These are phyloP conservation scores for Pachycephala philippinensis DNA, from an alignment of 2,113 vertebrate genomes.

Conservation along the genomic window DNA sequence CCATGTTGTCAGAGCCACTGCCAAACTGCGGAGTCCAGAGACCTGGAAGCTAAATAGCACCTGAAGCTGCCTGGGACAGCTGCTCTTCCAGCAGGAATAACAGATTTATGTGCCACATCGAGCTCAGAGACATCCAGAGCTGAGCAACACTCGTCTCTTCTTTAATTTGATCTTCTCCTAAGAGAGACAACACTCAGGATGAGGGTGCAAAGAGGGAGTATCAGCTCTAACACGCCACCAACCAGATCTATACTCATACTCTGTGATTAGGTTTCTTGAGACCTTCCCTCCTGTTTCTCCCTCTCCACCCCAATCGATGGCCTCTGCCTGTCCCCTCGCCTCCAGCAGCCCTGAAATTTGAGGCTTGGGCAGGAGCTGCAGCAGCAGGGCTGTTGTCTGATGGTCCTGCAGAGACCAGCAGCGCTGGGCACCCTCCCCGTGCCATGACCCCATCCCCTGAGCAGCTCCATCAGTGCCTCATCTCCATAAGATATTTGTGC, in stretches of 20 bases:
- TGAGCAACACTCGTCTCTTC: neutral
- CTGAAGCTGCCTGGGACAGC: neutral
- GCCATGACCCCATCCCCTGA: rapidly evolving
- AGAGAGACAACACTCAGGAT: neutral
- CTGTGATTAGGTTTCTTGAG: neutral
- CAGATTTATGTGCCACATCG: rapidly evolving
- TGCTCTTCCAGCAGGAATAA: neutral
- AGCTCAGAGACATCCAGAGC: neutral
- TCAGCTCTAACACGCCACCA: neutral
- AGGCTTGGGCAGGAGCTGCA: neutral
- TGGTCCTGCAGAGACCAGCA: neutral
- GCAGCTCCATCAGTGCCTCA: rapidly evolving
- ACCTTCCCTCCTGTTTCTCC: neutral
- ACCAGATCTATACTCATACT: neutral
- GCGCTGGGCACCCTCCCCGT: rapidly evolving
- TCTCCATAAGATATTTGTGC: rapidly evolving
- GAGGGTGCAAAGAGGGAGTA: neutral
- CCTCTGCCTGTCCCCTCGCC: neutral
- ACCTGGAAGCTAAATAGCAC: neutral
- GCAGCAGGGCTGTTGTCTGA: neutral
- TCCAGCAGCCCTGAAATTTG: neutral
- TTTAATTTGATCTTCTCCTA: neutral
- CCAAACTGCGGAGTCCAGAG: neutral
- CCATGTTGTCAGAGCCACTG: neutral
- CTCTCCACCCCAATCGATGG: neutral